These are phyloP conservation scores for Drosophila histrio DNA, from an alignment of 2,888 invertebrate species.

Conservation along the genomic window DNA sequence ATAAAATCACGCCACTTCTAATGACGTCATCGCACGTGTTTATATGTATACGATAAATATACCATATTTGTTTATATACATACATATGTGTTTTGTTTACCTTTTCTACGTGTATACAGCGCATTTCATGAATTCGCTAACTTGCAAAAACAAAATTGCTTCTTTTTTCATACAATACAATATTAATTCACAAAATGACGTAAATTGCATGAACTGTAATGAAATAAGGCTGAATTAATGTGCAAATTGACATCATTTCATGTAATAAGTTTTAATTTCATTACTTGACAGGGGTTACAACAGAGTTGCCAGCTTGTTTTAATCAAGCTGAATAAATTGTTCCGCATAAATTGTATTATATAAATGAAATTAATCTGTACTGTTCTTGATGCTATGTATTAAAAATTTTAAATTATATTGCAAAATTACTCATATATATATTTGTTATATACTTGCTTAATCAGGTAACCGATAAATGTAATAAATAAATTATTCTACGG, in stretches of 20 bases:
- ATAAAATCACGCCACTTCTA: constrained; percentile 40
- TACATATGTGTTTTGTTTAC: not conserved
- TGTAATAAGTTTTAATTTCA: too few species aligned
- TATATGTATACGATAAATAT: not conserved
- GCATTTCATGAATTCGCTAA: too few species aligned
- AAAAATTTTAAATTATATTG: not conserved
- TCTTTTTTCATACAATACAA: too few species aligned
- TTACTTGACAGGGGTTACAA: not conserved
- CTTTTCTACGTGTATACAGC: too few species aligned
- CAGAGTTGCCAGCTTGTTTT: constrained; percentile 13
- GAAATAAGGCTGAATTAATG: too few species aligned
- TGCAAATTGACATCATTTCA: too few species aligned
- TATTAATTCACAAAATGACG: too few species aligned
- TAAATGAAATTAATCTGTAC: not conserved
- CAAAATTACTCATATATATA: not conserved
- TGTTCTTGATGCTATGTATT: too few species aligned
- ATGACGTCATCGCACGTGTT: constrained; percentile 31
- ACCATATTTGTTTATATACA: not conserved
- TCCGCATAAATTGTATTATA: too few species aligned
- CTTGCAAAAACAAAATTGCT: too few species aligned
- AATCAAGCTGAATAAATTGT: not conserved
- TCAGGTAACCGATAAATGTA: not conserved
- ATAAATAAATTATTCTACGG: not conserved
- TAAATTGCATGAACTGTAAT: too few species aligned
- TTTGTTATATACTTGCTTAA: not conserved